A percentile compares a stretch with the other conserved stretches of the same genome.
Conservation (phyloP, 64 coral and sea anemone species). For the Porites lutea region DNA sequence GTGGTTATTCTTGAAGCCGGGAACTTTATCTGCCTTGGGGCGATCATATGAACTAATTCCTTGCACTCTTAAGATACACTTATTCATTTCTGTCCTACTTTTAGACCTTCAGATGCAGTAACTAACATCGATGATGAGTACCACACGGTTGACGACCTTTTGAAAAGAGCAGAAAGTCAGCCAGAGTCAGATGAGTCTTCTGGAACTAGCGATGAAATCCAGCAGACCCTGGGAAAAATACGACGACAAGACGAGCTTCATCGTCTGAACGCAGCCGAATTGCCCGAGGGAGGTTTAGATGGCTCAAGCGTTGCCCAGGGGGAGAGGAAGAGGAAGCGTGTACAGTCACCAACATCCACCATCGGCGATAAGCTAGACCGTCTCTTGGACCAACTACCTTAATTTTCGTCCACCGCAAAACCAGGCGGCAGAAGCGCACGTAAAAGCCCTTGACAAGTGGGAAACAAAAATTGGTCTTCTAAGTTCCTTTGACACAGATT, state of each 20-base stretch:
- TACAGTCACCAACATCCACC: constrained; percentile 29
- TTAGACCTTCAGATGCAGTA: no score
- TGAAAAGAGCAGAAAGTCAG: no score
- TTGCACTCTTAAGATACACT: no score
- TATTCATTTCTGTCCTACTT: no score
- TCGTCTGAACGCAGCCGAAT: constrained; percentile 5
- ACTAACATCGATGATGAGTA: no score
- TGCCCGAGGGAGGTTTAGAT: constrained; percentile 10
- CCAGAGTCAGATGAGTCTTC: background rate
- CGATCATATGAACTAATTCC: constrained; percentile 15
- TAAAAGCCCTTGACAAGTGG: constrained; percentile 1
- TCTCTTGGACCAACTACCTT: constrained; percentile 15
- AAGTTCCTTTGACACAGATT: constrained; percentile 22
- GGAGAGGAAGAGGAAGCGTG: constrained; percentile 17
- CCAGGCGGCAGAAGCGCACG: constrained; percentile 10
- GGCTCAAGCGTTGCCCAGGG: background rate
- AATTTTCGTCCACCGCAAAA: background rate
- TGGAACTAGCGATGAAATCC: constrained; percentile 2
- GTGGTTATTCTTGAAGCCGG: constrained; percentile 5
- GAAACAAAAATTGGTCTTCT: constrained; percentile 20
- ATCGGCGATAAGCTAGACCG: constrained; percentile 8
- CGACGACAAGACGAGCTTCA: constrained; percentile 6
- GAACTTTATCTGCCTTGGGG: constrained; percentile 5
- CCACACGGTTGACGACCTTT: no score
- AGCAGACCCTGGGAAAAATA: constrained; percentile 12